Evolutionary conservation across 53 echinoderm and acorn worm species (phyloP), one percentile per base, ranked within the genome.

Genomic region (Paracentrotus lividus): DNA sequence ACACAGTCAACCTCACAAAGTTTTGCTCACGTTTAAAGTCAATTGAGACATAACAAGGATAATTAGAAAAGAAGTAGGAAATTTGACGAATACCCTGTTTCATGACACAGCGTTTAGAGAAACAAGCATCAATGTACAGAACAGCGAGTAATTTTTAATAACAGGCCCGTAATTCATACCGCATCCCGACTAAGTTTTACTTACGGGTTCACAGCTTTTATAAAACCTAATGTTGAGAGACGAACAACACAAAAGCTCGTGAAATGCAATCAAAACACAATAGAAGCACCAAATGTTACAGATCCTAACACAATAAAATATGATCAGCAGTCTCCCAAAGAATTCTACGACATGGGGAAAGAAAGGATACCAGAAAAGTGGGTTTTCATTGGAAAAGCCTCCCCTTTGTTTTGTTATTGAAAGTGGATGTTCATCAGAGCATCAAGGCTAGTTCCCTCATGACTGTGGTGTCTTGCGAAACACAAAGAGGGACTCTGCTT

Each of bases 191-290:
- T 72, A 16, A 72, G 40, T 36, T 36, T 38, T 36, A 4, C 72
- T 72, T 72, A 18, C 33, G n/a, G n/a, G 36, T 72, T 72, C 72
- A 40, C 72, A 72, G 40, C 72, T n/a, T n/a, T 18, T n/a, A 36
- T 18, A 72, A 38, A 72, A 72, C 5, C 18, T 72, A 18, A 72
- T 38, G n/a, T 72, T 72, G 72, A 38, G 21, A 20, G 4, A 40
- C 32, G n/a, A 32, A 72, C 36, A 72, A n/a, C n/a, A 72, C 72
- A 72, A 40, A 40, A 20, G 72, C 72, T 72, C 1, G n/a, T n/a
- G n/a, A 18, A 72, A 72, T 72, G 27, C 40, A 38, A 72, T 27
- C 36, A 72, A 61, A 38, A 72, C 72, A 72, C 64, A 64, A 64
- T 61, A 61, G 34, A 15, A 16, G n/a, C n/a, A 69, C 18, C 69